These are phyloP conservation scores for Stegastes partitus DNA, from an alignment of 2,113 vertebrate species.

Conservation along the genomic window DNA sequence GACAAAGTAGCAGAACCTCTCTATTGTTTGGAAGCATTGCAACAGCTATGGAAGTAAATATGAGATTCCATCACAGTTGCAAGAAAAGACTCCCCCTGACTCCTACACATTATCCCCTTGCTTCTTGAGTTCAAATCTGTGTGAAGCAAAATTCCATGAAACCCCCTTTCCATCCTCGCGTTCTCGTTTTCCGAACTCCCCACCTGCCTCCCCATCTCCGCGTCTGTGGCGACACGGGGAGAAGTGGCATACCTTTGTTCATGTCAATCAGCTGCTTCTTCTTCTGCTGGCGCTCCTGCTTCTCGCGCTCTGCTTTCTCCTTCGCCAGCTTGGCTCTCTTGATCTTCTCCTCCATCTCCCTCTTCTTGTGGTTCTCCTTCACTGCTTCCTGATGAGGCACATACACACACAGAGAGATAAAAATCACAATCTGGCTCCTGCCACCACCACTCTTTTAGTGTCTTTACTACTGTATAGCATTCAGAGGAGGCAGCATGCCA, in stretches of 20 bases:
- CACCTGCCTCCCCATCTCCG: slow-evolving; percentile 39
- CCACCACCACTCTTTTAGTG: slow-evolving; percentile 52
- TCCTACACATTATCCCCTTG: slow-evolving; percentile 48
- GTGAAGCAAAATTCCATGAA: slow-evolving; percentile 64
- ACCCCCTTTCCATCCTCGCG: slow-evolving; percentile 21
- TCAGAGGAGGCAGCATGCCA: slow-evolving; percentile 53
- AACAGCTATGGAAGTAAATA: slow-evolving; percentile 34
- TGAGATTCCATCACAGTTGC: slow-evolving; percentile 52
- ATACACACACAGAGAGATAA: slow-evolving; percentile 32
- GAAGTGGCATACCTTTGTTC: slow-evolving; percentile 93
- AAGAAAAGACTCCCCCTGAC: slow-evolving; percentile 35
- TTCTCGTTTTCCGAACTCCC: slow-evolving; percentile 46
- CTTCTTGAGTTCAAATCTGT: slow-evolving; percentile 64
- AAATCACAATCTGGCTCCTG: slow-evolving; percentile 67
- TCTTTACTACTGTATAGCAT: slow-evolving; percentile 51
- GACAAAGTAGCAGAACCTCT: slow-evolving; percentile 47
- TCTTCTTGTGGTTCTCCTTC: slow-evolving; percentile 97
- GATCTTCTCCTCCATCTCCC: slow-evolving; percentile 96
- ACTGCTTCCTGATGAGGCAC: slow-evolving; percentile 89
- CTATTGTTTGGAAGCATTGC: slow-evolving; percentile 41
- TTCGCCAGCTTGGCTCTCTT: slow-evolving; percentile 97
- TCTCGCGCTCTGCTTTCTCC: slow-evolving; percentile 97
- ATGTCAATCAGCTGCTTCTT: slow-evolving; percentile 99
- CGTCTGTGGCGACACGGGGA: slow-evolving; percentile 49
- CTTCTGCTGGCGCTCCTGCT: slow-evolving; percentile 94